Conservation (phyloP, 2,113 vertebrate species). For the Holacanthus passer region DNA sequence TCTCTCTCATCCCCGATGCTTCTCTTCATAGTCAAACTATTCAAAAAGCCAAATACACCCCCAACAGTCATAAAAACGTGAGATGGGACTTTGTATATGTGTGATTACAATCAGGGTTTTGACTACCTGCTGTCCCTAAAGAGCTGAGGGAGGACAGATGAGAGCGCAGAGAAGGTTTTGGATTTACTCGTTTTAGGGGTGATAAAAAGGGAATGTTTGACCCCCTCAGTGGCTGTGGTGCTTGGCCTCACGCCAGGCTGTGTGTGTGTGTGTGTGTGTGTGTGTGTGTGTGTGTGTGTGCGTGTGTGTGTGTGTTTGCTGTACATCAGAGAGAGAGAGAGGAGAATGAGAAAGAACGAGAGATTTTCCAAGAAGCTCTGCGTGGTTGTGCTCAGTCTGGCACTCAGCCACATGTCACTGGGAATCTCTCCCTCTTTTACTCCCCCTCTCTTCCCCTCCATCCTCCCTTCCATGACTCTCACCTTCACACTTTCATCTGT, state of each 20-base stretch:
- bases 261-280: constrained; percentile 8
- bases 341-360: constrained; percentile 15
- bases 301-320: background rate
- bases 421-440: constrained; percentile 45
- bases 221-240: constrained; percentile 47
- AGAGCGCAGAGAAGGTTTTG: constrained; percentile 17
- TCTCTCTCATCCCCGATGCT: background rate
- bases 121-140: constrained; percentile 57
- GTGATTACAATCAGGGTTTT: constrained; percentile 39
- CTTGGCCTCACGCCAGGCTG: constrained; percentile 62
- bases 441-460: constrained; percentile 5
- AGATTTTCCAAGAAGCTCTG: constrained; percentile 49
- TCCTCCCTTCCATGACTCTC: background rate
- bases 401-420: constrained; percentile 47
- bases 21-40: background rate
- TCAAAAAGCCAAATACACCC: background rate
- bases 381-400: constrained; percentile 55
- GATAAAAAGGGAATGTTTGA: constrained; percentile 68
- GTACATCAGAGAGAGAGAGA: background rate
- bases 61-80: background rate
- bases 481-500: constrained; percentile 45
- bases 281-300: constrained; percentile 1
- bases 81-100: background rate
- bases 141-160: background rate
- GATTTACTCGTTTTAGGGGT: constrained; percentile 14